Evolutionary conservation across 2,888 invertebrate genomes (phyloP).

Genomic region (Lasioglossum oenotherae): DNA sequence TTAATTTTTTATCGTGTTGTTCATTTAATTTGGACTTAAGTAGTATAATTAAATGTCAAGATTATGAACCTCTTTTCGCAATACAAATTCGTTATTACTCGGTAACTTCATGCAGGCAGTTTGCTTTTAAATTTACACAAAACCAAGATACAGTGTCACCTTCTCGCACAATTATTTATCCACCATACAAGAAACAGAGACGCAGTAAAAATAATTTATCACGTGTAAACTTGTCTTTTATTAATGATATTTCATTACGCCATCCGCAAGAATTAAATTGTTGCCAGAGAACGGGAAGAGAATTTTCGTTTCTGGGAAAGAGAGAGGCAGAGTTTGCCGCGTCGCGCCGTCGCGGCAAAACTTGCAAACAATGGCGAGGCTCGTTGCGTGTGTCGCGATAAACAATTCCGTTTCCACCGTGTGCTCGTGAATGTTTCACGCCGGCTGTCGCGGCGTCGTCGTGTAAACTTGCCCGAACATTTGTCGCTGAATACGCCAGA

Average conservation of each 20-base stretch:
- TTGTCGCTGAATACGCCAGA: constrained; percentile 33
- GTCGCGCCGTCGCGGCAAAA: not conserved
- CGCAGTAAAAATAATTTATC: not conserved
- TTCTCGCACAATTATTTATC: not conserved
- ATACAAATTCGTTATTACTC: no score
- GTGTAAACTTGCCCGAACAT: constrained; percentile 37
- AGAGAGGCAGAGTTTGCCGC: not conserved
- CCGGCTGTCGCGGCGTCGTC: not conserved
- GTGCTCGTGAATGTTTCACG: constrained; percentile 45
- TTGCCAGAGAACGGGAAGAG: not conserved
- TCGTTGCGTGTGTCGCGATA: constrained; percentile 40
- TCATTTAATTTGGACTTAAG: no score
- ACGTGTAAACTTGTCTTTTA: not conserved
- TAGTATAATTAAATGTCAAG: no score
- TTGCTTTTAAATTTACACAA: no score
- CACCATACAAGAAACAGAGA: not conserved
- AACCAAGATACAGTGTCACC: no score
- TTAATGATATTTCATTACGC: not conserved
- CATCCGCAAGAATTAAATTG: not conserved
- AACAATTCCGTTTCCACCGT: constrained; percentile 63
- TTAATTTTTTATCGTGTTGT: no score
- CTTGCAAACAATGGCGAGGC: constrained; percentile 32
- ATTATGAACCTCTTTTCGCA: no score
- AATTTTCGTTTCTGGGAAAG: not conserved
- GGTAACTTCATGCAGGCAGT: not conserved